phyloP scores from a whole-genome alignment of 2,888 invertebrate genomes.

The Pristionchus fissidentatus region DNA sequence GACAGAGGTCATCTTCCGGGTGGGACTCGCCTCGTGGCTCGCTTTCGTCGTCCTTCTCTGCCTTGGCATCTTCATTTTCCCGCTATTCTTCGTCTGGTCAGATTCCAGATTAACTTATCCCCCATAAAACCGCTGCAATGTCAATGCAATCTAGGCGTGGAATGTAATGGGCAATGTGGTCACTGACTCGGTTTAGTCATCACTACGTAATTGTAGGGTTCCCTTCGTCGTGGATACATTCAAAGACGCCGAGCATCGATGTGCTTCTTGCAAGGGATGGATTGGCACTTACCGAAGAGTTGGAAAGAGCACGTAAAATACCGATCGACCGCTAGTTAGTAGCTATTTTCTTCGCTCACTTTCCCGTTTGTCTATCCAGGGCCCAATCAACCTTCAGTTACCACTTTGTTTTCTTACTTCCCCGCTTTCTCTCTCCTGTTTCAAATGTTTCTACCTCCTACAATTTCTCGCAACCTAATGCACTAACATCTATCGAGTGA shows the following conservation, averaged over 20 bases:
- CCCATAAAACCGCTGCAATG: background rate
- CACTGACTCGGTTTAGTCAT: background rate
- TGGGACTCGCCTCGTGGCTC: conserved; percentile 72
- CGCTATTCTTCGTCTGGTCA: conserved; percentile 73
- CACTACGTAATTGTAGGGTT: conserved; percentile 71
- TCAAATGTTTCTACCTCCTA: conserved; percentile 31
- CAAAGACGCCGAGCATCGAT: conserved; percentile 71
- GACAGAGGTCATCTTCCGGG: conserved; percentile 72
- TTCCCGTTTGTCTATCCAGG: conserved; percentile 10
- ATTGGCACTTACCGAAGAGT: conserved; percentile 73
- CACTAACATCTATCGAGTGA: too few species aligned
- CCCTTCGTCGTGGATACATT: conserved; percentile 50
- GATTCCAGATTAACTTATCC: background rate
- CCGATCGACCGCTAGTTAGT: conserved; percentile 11
- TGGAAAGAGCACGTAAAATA: conserved; percentile 69
- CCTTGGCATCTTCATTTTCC: conserved; percentile 69
- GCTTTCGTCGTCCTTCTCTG: conserved; percentile 72
- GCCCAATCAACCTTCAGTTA: background rate
- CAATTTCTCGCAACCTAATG: conserved; percentile 33
- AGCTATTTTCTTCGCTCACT: conserved; percentile 14
- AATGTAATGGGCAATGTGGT: too few species aligned
- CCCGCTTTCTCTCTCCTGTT: conserved; percentile 24
- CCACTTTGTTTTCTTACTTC: conserved; percentile 12
- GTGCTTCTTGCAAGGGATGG: conserved; percentile 71
- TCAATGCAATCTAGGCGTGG: background rate